A percentile compares a stretch with the other conserved stretches of the same genome.
These are phyloP conservation scores for Sericinus montela DNA, from an alignment of 2,888 invertebrate genomes.

Conservation along the genomic window DNA sequence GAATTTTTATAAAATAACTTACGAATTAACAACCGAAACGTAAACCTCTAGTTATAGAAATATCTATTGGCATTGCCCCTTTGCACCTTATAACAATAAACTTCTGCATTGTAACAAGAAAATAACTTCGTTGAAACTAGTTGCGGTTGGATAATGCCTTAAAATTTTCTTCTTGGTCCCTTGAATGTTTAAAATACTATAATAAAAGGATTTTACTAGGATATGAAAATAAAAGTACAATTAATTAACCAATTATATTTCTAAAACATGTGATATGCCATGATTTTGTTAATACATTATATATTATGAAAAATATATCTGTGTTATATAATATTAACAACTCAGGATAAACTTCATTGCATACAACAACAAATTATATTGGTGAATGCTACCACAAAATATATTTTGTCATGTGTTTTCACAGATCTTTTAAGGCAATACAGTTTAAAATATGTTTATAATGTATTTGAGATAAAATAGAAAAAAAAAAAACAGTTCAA, in stretches of 20 bases:
- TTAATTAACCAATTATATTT: conserved; percentile 59
- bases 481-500: conserved; percentile 18
- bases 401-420: conserved; percentile 51
- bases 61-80: too few species aligned
- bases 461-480: background rate
- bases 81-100: too few species aligned
- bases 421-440: conserved; percentile 56
- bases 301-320: conserved; percentile 43
- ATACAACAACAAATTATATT: background rate
- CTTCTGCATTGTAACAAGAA: too few species aligned
- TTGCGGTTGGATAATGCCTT: too few species aligned
- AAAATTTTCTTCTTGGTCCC: too few species aligned
- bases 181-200: too few species aligned
- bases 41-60: too few species aligned
- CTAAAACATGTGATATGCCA: conserved; percentile 74
- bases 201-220: too few species aligned
- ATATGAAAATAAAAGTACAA: conserved; percentile 23
- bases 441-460: too few species aligned
- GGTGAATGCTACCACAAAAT: background rate
- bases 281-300: conserved; percentile 40
- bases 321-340: conserved; percentile 23
- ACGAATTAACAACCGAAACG: too few species aligned
- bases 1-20: too few species aligned
- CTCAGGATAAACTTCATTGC: background rate
- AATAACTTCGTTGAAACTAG: too few species aligned